Percentiles rank a stretch among this genome's conserved stretches.
Conservation (phyloP, 2,888 invertebrate species). For the Ophion costatus region DNA sequence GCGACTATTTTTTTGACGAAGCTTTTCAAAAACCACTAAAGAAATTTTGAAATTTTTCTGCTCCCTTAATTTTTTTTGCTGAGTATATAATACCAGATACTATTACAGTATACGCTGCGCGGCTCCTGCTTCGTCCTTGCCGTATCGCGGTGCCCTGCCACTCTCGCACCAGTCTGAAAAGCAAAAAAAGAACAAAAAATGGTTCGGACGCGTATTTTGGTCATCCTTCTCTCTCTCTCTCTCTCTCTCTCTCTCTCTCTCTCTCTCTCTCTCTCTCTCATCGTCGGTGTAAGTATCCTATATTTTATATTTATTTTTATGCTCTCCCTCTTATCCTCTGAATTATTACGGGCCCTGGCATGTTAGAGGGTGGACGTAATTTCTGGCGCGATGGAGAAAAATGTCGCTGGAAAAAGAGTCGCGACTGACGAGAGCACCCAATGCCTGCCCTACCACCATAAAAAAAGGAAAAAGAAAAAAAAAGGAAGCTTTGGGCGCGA, state of each 20-base stretch:
- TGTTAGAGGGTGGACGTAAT: neutral
- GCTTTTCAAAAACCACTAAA: too few relatives aligned
- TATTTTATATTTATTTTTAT: conserved; percentile 41
- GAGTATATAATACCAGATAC: too few relatives aligned
- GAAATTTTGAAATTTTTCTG: too few relatives aligned
- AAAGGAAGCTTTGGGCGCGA: neutral
- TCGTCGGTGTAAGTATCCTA: conserved; percentile 21
- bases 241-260: neutral
- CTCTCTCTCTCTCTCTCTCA: conserved; percentile 13
- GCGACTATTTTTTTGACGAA: too few relatives aligned
- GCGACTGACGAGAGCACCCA: conserved; percentile 22
- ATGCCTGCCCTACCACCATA: neutral
- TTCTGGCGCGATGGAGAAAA: conserved; percentile 9
- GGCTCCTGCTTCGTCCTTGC: too few relatives aligned
- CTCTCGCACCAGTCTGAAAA: too few relatives aligned
- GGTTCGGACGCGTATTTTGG: too few relatives aligned
- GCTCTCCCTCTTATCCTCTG: conserved; percentile 33
- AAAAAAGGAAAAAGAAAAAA: neutral
- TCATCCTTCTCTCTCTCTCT: too few relatives aligned
- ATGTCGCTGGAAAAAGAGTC: conserved; percentile 10
- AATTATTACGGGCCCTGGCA: conserved; percentile 2
- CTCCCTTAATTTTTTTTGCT: too few relatives aligned
- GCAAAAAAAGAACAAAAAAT: neutral
- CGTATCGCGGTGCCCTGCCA: too few relatives aligned
- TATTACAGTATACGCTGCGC: too few relatives aligned